These are phyloP conservation scores for Solea solea DNA, from an alignment of 2,113 vertebrate species.

Conservation along the genomic window DNA sequence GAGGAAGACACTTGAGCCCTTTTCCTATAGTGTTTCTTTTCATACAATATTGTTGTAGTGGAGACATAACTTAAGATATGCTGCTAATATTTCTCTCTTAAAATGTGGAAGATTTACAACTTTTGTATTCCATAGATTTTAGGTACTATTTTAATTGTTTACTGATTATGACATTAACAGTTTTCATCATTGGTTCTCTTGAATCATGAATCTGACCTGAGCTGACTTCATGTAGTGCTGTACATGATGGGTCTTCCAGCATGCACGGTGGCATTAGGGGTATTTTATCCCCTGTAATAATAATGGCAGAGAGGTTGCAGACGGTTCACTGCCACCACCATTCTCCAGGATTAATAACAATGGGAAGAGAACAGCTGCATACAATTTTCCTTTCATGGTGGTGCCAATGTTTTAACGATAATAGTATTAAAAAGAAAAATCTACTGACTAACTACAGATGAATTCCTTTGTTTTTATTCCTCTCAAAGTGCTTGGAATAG, in stretches of 20 bases:
- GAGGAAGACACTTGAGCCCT: constrained; percentile 1
- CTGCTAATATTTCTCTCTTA: not conserved
- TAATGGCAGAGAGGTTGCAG: constrained; percentile 10
- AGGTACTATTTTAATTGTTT: not conserved
- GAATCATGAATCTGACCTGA: not conserved
- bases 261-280: not conserved
- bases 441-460: not conserved
- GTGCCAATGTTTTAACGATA: too few species aligned
- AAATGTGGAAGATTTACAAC: not conserved
- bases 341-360: constrained; percentile 7
- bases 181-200: not conserved
- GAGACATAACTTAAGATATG: not conserved
- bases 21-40: not conserved
- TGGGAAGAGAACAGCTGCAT: not conserved
- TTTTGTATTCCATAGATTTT: constrained; percentile 34
- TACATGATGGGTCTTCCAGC: not conserved
- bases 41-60: constrained; percentile 2
- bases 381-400: too few species aligned
- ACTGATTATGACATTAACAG: not conserved
- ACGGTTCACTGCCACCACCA: not conserved
- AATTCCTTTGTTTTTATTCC: too few species aligned
- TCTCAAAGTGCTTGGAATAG: too few species aligned
- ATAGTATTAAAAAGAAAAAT: not conserved
- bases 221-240: constrained; percentile 12
- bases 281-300: constrained; percentile 23